Conservation (phyloP, 2,797 vertebrate genomes). For the Periparus ater region DNA sequence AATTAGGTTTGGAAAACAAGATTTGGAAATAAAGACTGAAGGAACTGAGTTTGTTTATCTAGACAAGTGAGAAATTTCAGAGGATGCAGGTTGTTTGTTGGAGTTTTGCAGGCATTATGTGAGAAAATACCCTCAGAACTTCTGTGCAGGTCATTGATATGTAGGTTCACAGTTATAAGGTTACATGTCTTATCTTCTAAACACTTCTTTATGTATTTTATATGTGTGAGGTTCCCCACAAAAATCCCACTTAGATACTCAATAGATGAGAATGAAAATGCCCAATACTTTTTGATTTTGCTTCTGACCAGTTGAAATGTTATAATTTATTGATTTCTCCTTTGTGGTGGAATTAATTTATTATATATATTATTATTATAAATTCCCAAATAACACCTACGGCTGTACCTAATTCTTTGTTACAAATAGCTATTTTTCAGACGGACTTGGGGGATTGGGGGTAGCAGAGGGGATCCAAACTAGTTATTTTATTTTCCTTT, state of each 20-base stretch:
- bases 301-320: neutral
- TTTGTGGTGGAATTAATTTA: neutral
- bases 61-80: neutral
- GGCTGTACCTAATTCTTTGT: neutral
- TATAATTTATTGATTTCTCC: neutral
- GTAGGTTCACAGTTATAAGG: neutral
- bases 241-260: neutral
- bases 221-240: neutral
- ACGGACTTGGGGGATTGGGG: no score
- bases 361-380: neutral
- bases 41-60: neutral
- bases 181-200: neutral
- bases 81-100: neutral
- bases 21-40: slow-evolving; percentile 25
- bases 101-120: neutral
- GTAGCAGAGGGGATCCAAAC: neutral
- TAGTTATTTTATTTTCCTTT: neutral
- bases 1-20: slow-evolving; percentile 28
- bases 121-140: neutral
- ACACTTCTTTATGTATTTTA: neutral
- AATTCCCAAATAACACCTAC: neutral
- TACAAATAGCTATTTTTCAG: neutral
- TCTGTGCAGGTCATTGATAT: neutral
- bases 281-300: neutral
- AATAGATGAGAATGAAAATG: neutral